Conservation (phyloP, 1,140 invertebrate genomes). For the Procambarus virginalis region DNA sequence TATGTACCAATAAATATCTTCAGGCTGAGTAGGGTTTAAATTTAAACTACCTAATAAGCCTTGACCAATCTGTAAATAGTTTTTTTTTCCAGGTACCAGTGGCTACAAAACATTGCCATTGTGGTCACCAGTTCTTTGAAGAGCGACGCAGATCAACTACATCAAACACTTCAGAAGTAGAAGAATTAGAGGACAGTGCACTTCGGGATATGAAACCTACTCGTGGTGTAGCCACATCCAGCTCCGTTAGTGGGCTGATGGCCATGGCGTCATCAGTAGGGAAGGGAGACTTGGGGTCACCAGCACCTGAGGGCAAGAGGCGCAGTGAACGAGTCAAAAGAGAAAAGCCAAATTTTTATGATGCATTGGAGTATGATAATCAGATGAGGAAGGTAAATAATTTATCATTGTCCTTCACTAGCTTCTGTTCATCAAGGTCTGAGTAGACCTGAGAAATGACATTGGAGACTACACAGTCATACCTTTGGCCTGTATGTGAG, state of each 20-base stretch:
- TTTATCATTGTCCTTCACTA: background rate
- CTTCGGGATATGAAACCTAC: slow-evolving; percentile 42
- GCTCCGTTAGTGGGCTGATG: slow-evolving; percentile 74
- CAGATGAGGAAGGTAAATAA: slow-evolving; percentile 78
- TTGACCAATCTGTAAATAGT: background rate
- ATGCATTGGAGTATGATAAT: slow-evolving; percentile 85
- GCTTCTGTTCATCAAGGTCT: background rate
- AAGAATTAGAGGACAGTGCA: slow-evolving; percentile 56
- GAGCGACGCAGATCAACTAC: slow-evolving; percentile 78
- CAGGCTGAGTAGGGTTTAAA: no score
- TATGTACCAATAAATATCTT: no score
- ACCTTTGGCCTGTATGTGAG: no score
- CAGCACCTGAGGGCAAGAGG: slow-evolving; percentile 75
- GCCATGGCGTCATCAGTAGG: slow-evolving; percentile 38
- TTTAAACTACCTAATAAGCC: no score
- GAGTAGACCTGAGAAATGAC: no score
- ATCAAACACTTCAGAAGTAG: slow-evolving; percentile 60
- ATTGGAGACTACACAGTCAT: no score
- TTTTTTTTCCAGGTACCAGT: slow-evolving; percentile 81
- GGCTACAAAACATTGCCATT: slow-evolving; percentile 86
- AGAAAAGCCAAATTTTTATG: slow-evolving; percentile 88
- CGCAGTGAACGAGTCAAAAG: slow-evolving; percentile 84
- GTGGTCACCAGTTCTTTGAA: slow-evolving; percentile 85
- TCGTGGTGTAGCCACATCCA: slow-evolving; percentile 18
- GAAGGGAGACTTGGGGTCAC: slow-evolving; percentile 68